A percentile compares a stretch with the other conserved stretches of the same genome.
Conservation (phyloP, 2,797 vertebrate genomes). For the Pipistrellus nathusii region DNA sequence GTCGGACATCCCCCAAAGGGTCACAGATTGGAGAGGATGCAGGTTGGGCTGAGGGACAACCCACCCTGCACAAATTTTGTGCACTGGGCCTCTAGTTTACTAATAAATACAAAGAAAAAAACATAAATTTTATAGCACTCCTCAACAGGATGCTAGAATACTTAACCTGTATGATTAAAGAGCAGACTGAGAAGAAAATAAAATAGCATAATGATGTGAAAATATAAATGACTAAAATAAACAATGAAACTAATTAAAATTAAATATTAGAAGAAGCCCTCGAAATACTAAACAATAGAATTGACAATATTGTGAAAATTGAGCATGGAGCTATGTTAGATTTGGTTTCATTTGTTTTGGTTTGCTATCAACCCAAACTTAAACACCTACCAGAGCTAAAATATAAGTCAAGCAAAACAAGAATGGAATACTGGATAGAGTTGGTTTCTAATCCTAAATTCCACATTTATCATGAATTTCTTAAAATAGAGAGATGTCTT, state of each 20-base stretch:
- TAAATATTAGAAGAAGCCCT: not conserved
- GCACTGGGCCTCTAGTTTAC: not conserved
- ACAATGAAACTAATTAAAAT: not conserved
- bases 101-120: conserved; percentile 13
- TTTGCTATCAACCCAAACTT: not conserved
- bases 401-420: not conserved
- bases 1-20: too few relatives aligned
- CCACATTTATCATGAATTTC: not conserved
- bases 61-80: too few relatives aligned
- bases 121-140: not conserved
- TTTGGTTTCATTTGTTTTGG: not conserved
- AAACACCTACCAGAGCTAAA: not conserved
- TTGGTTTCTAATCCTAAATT: not conserved
- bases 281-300: not conserved
- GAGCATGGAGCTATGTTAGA: not conserved
- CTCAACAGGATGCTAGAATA: not conserved
- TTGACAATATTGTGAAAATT: not conserved
- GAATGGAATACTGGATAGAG: not conserved
- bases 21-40: too few relatives aligned
- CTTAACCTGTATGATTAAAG: not conserved
- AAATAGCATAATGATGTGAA: not conserved
- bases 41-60: too few relatives aligned
- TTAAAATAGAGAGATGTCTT: not conserved
- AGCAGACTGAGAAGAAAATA: not conserved
- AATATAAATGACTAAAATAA: not conserved